phyloP scores from a whole-genome alignment of 2,888 invertebrate species.

The Temnothorax rugatulus region DNA sequence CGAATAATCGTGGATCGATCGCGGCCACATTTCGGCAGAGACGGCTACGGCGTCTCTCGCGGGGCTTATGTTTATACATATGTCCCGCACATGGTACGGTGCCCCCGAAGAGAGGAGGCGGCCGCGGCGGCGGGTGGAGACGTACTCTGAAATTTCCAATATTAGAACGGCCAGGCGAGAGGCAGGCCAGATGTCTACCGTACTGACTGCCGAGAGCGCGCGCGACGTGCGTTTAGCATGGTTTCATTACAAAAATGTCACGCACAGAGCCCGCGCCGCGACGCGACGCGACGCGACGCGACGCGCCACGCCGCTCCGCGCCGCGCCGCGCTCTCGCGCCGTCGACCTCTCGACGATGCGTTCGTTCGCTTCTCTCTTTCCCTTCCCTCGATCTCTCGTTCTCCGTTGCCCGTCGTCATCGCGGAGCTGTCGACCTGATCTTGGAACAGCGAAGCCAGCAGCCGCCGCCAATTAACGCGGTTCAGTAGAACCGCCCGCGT shows the following conservation, averaged over 20 bases:
- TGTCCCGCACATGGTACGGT: conserved; percentile 84
- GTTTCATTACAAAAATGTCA: conserved; percentile 86
- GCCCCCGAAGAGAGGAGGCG: conserved; percentile 63
- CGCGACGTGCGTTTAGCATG: conserved; percentile 80
- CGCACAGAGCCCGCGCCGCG: conserved; percentile 80
- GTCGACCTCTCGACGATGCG: conserved; percentile 50
- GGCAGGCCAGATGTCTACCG: conserved; percentile 83
- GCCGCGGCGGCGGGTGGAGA: conserved; percentile 75
- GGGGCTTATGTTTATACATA: conserved; percentile 85
- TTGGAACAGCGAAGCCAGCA: conserved; percentile 28
- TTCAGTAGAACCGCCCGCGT: neutral
- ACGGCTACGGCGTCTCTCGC: conserved; percentile 73
- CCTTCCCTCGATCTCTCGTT: neutral
- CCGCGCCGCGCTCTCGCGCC: conserved; percentile 34
- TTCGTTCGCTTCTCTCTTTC: conserved; percentile 23
- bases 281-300: conserved; percentile 62
- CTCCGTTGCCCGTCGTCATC: conserved; percentile 10
- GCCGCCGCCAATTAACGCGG: conserved; percentile 39
- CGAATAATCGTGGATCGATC: conserved; percentile 79
- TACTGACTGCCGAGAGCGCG: conserved; percentile 69
- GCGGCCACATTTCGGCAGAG: conserved; percentile 77
- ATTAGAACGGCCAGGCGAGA: conserved; percentile 84
- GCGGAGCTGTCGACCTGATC: conserved; percentile 36
- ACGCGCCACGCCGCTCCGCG: conserved; percentile 76
- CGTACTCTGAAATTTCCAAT: conserved; percentile 84